Percentiles rank a stretch among this genome's conserved stretches.
Conservation (phyloP, 2,113 vertebrate genomes). For the Otolemur garnettii region DNA sequence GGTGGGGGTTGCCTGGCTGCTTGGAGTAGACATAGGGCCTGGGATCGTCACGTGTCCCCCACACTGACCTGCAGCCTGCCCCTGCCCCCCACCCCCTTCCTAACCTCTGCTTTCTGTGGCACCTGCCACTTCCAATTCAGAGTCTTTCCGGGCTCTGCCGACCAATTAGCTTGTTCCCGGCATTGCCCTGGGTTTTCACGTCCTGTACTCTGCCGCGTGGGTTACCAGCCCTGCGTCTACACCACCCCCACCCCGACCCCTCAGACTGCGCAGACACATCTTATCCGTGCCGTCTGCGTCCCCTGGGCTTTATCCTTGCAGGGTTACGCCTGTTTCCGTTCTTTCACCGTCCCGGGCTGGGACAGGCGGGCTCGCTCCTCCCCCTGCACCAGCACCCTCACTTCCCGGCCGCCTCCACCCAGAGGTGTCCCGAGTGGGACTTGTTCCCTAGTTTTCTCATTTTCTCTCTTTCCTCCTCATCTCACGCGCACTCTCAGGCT, state of each 20-base stretch:
- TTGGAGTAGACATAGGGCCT: fast-evolving
- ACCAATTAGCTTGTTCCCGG: background rate
- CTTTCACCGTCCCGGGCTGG: background rate
- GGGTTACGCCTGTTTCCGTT: background rate
- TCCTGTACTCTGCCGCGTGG: background rate
- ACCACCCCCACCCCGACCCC: background rate
- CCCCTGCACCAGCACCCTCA: background rate
- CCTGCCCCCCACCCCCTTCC: too few relatives aligned
- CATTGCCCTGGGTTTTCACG: background rate
- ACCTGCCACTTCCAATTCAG: background rate
- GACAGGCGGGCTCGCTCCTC: fast-evolving
- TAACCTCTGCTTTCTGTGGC: background rate
- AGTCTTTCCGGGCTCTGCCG: background rate
- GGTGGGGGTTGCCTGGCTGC: background rate
- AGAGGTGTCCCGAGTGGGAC: background rate
- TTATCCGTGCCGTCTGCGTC: fast-evolving
- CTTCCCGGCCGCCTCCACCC: fast-evolving
- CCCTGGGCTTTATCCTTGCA: background rate
- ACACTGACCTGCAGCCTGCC: background rate
- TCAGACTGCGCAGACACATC: background rate
- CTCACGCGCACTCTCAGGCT: background rate
- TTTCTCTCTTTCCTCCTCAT: background rate
- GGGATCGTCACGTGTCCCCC: background rate
- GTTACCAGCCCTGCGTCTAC: background rate
- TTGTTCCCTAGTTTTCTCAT: background rate